phyloP scores from a whole-genome alignment of 1,140 invertebrate species.

The Drosophila miranda region DNA sequence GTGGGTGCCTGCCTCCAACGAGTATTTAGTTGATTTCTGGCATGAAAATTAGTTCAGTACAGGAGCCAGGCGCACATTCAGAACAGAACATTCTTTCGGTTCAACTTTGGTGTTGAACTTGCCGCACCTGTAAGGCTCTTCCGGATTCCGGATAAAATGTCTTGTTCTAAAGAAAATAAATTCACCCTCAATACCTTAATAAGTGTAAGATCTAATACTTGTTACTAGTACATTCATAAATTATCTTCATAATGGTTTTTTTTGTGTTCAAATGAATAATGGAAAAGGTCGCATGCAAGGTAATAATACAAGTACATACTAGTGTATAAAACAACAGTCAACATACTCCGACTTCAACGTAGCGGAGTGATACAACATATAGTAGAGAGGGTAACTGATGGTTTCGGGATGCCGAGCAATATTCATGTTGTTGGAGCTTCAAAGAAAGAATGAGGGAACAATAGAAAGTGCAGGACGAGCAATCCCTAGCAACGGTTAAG shows the following conservation, averaged over 20 bases:
- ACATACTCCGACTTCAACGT: constrained; percentile 6
- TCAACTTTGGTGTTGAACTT: no score
- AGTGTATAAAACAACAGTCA: background rate
- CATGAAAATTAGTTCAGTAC: no score
- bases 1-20: no score
- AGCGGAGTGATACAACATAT: background rate
- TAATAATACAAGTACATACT: constrained; percentile 26
- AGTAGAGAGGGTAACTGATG: constrained; percentile 32
- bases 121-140: no score
- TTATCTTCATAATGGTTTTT: constrained; percentile 1
- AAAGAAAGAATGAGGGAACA: constrained; percentile 37
- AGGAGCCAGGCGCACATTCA: no score
- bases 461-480: constrained; percentile 35
- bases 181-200: no score
- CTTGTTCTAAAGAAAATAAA: no score
- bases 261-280: background rate
- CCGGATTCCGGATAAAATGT: no score
- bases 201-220: no score
- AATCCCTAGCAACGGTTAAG: constrained; percentile 35
- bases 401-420: constrained; percentile 39
- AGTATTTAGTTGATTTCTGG: no score
- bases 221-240: background rate
- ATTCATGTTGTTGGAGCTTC: constrained; percentile 41
- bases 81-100: no score
- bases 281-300: constrained; percentile 9